Percentiles rank a stretch among this genome's conserved stretches.
Evolutionary conservation across 1,140 invertebrate genomes (phyloP).

Genomic region (Papilio dardanus): DNA sequence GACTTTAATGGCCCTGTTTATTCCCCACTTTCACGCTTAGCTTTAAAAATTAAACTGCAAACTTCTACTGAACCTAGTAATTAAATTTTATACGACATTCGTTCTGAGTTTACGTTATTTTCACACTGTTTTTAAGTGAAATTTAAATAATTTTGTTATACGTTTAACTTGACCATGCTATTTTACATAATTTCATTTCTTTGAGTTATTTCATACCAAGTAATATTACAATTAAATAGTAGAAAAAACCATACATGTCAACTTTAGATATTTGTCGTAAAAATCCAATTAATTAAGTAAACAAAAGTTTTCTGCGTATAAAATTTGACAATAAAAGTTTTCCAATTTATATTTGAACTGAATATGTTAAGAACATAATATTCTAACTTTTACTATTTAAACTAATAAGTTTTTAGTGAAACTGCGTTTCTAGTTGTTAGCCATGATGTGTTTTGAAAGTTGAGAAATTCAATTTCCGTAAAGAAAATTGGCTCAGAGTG

Average conservation of each 20-base stretch:
- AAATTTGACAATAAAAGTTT: not conserved
- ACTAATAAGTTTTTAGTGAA: slow-evolving; percentile 28
- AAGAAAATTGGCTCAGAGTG: slow-evolving; percentile 37
- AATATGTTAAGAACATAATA: not conserved
- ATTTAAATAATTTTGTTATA: not conserved
- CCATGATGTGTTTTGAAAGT: slow-evolving; percentile 14
- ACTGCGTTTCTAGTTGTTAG: slow-evolving; percentile 30
- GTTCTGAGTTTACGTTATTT: not conserved
- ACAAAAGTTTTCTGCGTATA: too few species aligned
- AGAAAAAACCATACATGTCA: too few species aligned
- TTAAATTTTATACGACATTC: slow-evolving; percentile 29
- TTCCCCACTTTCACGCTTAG: slow-evolving; percentile 23
- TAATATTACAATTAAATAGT: too few species aligned
- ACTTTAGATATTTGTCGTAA: too few species aligned
- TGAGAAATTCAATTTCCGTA: slow-evolving; percentile 35
- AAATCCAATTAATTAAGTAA: too few species aligned
- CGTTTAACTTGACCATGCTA: not conserved
- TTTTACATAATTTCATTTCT: too few species aligned
- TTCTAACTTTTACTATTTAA: slow-evolving; percentile 8
- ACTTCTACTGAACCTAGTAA: slow-evolving; percentile 25
- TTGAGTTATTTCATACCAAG: too few species aligned
- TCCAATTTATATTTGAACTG: not conserved
- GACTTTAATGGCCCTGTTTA: slow-evolving; percentile 34
- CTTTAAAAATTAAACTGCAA: slow-evolving; percentile 23
- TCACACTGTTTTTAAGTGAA: not conserved